These are phyloP conservation scores for Lepus timidus DNA, from an alignment of 2,113 vertebrate genomes.

Conservation along the genomic window DNA sequence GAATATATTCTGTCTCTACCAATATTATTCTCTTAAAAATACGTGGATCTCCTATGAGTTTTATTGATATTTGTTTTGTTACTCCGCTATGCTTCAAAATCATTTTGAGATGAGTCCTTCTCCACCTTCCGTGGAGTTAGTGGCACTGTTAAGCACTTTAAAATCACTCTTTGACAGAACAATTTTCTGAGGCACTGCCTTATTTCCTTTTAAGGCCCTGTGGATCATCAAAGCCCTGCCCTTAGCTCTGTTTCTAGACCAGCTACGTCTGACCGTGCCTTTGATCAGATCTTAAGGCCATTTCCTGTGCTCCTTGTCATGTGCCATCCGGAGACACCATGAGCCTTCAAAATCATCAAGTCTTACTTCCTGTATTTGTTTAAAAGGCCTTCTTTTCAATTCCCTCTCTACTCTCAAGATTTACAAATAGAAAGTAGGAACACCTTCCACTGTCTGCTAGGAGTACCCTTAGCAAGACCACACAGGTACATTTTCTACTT, in stretches of 20 bases:
- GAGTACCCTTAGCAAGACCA: background rate
- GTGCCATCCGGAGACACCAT: background rate
- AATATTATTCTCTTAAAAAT: background rate
- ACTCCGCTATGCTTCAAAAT: background rate
- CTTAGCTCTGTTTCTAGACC: background rate
- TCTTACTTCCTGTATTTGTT: background rate
- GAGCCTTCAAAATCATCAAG: background rate
- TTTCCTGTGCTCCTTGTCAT: background rate
- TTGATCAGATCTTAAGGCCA: background rate
- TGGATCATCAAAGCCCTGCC: background rate
- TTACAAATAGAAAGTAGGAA: background rate
- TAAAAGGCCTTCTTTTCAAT: background rate
- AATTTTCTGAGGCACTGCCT: background rate
- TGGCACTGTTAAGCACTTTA: no score
- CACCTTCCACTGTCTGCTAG: background rate
- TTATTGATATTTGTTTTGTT: background rate
- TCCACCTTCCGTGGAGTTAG: background rate
- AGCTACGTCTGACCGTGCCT: background rate
- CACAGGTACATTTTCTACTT: background rate
- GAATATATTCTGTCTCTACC: background rate
- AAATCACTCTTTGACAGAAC: no score
- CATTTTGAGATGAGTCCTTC: background rate
- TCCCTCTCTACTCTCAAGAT: background rate
- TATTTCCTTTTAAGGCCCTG: background rate
- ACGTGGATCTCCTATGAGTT: background rate